Base-by-base conservation (phyloP, 2,888 invertebrate genomes). In the Phyllotreta striolata region DNA sequence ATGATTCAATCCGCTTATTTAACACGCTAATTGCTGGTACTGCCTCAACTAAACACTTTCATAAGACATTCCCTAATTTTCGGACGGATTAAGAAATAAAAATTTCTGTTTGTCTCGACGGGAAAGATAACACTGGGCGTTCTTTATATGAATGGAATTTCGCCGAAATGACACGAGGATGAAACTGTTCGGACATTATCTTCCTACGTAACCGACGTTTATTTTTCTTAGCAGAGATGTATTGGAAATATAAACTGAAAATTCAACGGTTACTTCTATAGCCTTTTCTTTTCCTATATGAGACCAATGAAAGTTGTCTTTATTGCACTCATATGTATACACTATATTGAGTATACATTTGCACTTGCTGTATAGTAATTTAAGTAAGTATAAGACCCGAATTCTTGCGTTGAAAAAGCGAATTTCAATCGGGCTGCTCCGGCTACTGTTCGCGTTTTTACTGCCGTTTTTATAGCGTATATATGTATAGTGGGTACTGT, bases 51-150 rank as follows among this genome's bases (percentile, higher is more conserved):
- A 46, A 13, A 46, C 14, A 6, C 10, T 40, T 49, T 12, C 14
- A 41, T 41, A 61, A 61, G 55, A 61, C 55, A 43, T 61, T 54
- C 38, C 37, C 60, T 51, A 43, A 24, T 14, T 43, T 55, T 55
- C 43, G 24, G 10, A 10, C 37, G 60, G 44, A 61, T 61, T 61
- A 38, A 61, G 60, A 55, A 46, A 61, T 61, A 61, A 61, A 61
- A 61, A 59, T 54, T 54, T 37, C 13, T 54, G 54, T 54, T 61
- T 54, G 44, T 44, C 43, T 54, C 44, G 24, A 37, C 51, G 35
- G 39, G 13, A 34, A 51, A 51, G 59, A 59, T 59, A 59, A 51
- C 51, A 58, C 46, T 10, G 35, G 37, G 13, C 39, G 37, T 59
- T 59, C 43, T 58, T 59, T 51, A 59, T 41, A 46, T 55, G 35